Evolutionary conservation across 1,140 invertebrate genomes (phyloP), one percentile per base, ranked within the genome.

Genomic region (Meloidogyne hapla): DNA sequence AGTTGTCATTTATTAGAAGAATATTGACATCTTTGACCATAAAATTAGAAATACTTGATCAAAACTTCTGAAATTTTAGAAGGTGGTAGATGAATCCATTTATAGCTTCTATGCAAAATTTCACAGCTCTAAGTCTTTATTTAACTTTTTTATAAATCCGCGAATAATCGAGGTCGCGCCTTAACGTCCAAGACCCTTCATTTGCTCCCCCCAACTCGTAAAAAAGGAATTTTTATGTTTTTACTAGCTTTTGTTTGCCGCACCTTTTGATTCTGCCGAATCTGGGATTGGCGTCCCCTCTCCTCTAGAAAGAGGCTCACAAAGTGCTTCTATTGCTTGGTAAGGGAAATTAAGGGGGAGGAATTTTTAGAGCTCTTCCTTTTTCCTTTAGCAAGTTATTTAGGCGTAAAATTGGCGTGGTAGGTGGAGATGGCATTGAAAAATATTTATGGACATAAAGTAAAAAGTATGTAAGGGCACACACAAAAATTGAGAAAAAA

Each of bases 381-480:
- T n/a, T 56, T 21, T 13, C 48, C 12, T 56, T 56, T 56, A 56
- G 48, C 18, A 56, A 56, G 48, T 56, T 56, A 56, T 56, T 56
- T 56, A 56, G 48, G 48, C 48, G 48, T 56, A 56, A 56, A 56
- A 56, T 56, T 56, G 48, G n/a, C 48, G 48, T 56, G n/a, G 48
- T 56, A 56, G n/a, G 48, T n/a, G n/a, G 18, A n/a, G 5, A n/a
- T 56, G 18, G 48, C 18, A 56, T 56, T 56, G n/a, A 56, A 56
- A 56, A 33, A 33, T 33, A 6, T 56, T n/a, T 56, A 56, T 56
- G 48, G 48, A 56, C 48, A 56, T 6, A 33, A 56, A 56, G 48
- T 56, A 56, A 56, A 56, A 56, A 56, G n/a, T n/a, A 56, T 5
- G 40, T 42, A 42, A 56, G 8, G 48, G 48, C 48, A 56, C n/a